phyloP scores from a whole-genome alignment of 2,797 vertebrate genomes.

The Myiotriccus ornatus region DNA sequence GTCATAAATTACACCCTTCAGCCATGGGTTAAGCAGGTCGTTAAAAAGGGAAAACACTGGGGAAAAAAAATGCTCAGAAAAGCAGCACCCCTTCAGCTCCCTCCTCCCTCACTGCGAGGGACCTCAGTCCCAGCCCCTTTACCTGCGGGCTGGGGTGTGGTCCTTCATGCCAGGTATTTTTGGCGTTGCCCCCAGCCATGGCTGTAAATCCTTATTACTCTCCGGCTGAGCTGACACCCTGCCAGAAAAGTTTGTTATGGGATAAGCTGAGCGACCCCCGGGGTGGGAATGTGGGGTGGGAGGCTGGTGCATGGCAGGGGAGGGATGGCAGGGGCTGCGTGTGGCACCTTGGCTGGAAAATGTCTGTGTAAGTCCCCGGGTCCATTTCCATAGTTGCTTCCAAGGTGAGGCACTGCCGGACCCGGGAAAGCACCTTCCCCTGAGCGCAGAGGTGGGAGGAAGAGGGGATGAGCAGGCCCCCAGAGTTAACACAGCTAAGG shows the following conservation, averaged over 20 bases:
- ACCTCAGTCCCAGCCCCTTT: background rate
- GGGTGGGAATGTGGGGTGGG: background rate
- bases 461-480: background rate
- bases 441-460: background rate
- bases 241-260: background rate
- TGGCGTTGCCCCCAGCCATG: background rate
- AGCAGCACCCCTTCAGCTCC: background rate
- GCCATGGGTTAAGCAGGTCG: background rate
- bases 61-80: background rate
- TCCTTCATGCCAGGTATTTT: background rate
- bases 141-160: background rate
- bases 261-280: background rate
- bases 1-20: constrained; percentile 32
- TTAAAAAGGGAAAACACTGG: background rate
- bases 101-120: background rate
- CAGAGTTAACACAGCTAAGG: background rate
- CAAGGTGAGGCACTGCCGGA: background rate
- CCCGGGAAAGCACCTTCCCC: background rate
- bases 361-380: background rate
- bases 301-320: background rate
- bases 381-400: rapidly evolving
- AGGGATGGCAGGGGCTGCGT: rapidly evolving
- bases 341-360: background rate
- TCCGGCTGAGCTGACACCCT: background rate
- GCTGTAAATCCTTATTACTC: background rate